Evolutionary conservation across 2,888 invertebrate genomes (phyloP).

Genomic region (Trissoscelio sp.): DNA sequence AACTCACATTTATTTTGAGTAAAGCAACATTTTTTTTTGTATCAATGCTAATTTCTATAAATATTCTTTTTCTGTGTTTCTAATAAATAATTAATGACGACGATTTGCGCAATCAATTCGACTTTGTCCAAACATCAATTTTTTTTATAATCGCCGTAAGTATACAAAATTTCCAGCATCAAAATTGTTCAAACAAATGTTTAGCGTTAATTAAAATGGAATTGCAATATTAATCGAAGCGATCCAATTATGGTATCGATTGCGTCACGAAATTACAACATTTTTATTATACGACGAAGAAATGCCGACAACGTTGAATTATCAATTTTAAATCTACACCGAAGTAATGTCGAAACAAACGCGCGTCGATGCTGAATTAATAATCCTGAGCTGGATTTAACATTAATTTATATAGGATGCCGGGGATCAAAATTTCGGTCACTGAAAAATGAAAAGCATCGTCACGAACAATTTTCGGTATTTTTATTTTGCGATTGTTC

Average conservation of each 20-base stretch:
- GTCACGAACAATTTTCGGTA: slow-evolving; percentile 17
- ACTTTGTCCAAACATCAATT: too few species aligned
- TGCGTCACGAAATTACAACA: slow-evolving; percentile 10
- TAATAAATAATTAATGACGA: too few species aligned
- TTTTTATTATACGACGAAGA: slow-evolving; percentile 26
- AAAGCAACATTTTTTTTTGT: too few species aligned
- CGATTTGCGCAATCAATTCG: neutral
- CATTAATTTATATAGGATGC: slow-evolving; percentile 45
- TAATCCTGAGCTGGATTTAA: slow-evolving; percentile 53
- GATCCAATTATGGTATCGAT: slow-evolving; percentile 10
- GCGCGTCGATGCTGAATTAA: slow-evolving; percentile 54
- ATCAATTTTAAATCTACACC: slow-evolving; percentile 49
- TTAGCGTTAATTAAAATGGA: slow-evolving; percentile 26
- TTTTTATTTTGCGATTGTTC: slow-evolving; percentile 19
- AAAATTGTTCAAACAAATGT: too few species aligned
- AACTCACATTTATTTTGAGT: too few species aligned
- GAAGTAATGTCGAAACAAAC: slow-evolving; percentile 42
- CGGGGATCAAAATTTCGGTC: slow-evolving; percentile 28
- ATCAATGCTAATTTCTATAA: too few species aligned
- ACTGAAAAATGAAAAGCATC: slow-evolving; percentile 35
- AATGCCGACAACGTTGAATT: slow-evolving; percentile 25
- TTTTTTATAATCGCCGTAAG: too few species aligned
- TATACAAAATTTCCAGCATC: too few species aligned
- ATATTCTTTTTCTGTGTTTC: too few species aligned
- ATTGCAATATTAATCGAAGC: slow-evolving; percentile 11